A percentile compares a stretch with the other conserved stretches of the same genome.
Evolutionary conservation across 1,140 invertebrate genomes (phyloP).

Genomic region (Battus philenor): DNA sequence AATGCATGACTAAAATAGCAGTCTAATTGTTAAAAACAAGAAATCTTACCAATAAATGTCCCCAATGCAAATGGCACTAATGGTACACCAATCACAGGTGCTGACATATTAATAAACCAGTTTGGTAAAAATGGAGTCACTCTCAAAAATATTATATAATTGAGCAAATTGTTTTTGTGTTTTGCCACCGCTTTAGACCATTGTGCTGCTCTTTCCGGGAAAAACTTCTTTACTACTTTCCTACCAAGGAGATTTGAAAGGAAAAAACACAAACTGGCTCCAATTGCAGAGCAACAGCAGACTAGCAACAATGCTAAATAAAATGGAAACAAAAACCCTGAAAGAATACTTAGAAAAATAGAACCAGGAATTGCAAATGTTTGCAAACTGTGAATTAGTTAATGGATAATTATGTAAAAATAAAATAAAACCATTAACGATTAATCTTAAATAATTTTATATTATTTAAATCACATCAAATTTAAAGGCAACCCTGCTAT

Average conservation of each 20-base stretch:
- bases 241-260: slow-evolving; percentile 93
- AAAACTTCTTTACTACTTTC: slow-evolving; percentile 90
- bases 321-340: slow-evolving; percentile 98
- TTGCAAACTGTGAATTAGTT: slow-evolving; percentile 86
- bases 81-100: slow-evolving; percentile 97
- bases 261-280: slow-evolving; percentile 96
- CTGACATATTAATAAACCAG: slow-evolving; percentile 99
- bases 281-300: slow-evolving; percentile 96
- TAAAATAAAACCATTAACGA: no score
- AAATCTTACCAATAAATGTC: slow-evolving; percentile 91
- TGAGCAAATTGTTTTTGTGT: slow-evolving; percentile 92
- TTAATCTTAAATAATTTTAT: not conserved
- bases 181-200: slow-evolving; percentile 92
- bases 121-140: slow-evolving; percentile 99
- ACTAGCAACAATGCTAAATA: slow-evolving; percentile 91
- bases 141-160: slow-evolving; percentile 98
- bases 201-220: slow-evolving; percentile 89
- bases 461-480: no score
- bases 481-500: no score
- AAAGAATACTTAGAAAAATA: slow-evolving; percentile 97
- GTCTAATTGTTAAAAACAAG: no score
- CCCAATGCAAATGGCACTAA: slow-evolving; percentile 94
- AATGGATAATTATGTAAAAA: slow-evolving; percentile 41
- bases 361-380: slow-evolving; percentile 99
- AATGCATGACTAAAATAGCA: no score